Percentiles rank a stretch among this genome's conserved stretches.
Conservation (phyloP, 2,797 vertebrate species). For the Toxotes lorentzi region DNA sequence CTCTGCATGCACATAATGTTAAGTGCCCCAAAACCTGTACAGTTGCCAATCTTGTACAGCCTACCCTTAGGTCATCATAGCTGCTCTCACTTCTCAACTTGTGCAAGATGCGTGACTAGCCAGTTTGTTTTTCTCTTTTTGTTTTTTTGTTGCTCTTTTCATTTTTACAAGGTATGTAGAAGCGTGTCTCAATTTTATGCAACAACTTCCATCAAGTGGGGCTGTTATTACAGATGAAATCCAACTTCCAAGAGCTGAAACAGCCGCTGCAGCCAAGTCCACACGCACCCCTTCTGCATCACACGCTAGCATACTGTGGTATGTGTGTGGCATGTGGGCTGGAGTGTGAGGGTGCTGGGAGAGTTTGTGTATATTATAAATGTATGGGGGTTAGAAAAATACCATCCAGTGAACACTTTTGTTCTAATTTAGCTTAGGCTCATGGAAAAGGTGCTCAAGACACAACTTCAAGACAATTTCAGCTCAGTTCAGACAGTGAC, state of each 20-base stretch:
- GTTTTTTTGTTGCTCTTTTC: constrained; percentile 67
- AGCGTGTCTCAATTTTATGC: constrained; percentile 83
- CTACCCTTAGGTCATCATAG: constrained; percentile 56
- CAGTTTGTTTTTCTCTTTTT: constrained; percentile 72
- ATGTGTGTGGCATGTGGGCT: constrained; percentile 54
- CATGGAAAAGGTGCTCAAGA: not conserved
- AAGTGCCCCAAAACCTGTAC: constrained; percentile 39
- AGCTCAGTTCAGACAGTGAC: not conserved
- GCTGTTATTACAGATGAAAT: constrained; percentile 79
- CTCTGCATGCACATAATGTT: constrained; percentile 25
- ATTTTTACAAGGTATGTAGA: constrained; percentile 83
- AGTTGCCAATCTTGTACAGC: constrained; percentile 52
- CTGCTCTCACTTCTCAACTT: constrained; percentile 71
- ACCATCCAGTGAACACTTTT: constrained; percentile 1
- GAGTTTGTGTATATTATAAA: constrained; percentile 31
- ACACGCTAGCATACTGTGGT: constrained; percentile 76
- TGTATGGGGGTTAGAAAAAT: constrained; percentile 17
- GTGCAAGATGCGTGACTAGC: constrained; percentile 82
- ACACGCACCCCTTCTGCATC: constrained; percentile 65
- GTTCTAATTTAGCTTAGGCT: not conserved
- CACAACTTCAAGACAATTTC: not conserved
- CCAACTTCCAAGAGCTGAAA: constrained; percentile 72
- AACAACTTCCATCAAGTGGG: constrained; percentile 72
- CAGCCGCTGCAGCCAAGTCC: constrained; percentile 64
- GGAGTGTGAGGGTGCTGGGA: constrained; percentile 29